phyloP scores from a whole-genome alignment of 2,888 invertebrate species.

The Tipula confusa region DNA sequence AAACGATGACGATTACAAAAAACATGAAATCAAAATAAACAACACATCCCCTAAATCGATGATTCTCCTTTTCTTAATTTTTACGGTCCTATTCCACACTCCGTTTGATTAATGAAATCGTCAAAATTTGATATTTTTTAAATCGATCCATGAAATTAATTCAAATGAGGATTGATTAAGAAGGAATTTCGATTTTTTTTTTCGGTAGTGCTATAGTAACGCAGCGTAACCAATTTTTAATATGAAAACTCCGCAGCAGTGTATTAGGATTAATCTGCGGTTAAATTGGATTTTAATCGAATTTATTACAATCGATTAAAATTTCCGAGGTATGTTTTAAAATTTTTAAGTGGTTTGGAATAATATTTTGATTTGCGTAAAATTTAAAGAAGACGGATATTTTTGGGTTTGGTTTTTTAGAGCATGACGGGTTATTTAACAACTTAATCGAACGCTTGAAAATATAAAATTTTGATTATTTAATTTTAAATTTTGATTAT shows the following conservation, averaged over 20 bases:
- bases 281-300: background rate
- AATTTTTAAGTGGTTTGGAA: background rate
- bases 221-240: no score
- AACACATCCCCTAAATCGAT: background rate
- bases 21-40: background rate
- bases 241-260: background rate
- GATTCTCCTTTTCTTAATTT: background rate
- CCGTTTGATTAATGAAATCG: background rate
- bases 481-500: no score
- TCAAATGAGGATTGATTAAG: background rate
- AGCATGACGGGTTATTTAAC: background rate
- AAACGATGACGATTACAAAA: background rate
- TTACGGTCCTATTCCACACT: background rate
- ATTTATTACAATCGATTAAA: background rate
- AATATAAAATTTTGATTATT: no score
- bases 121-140: background rate
- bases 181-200: background rate
- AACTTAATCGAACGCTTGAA: no score
- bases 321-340: background rate
- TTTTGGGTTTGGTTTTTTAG: background rate
- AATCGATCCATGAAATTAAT: background rate
- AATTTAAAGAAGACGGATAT: background rate
- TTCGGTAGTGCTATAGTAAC: no score
- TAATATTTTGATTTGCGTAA: background rate
- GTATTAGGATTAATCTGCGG: background rate